Evolutionary conservation across 2,888 invertebrate genomes (phyloP).

Genomic region (Hofmannophila pseudospretella): DNA sequence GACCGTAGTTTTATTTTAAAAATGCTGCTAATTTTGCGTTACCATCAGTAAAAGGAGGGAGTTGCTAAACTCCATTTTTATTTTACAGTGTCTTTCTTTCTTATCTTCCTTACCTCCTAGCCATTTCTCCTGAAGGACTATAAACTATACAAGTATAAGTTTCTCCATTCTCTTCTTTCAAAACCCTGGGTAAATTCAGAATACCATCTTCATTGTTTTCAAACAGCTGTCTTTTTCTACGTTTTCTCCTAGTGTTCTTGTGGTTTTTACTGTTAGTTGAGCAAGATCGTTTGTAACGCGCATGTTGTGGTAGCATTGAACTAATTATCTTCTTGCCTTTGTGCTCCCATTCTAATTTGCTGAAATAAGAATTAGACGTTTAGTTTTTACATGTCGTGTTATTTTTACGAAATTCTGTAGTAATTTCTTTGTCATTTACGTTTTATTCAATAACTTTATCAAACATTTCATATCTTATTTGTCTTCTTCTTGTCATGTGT

Average conservation of each 20-base stretch:
- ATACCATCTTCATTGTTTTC: constrained; percentile 73
- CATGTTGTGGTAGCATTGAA: constrained; percentile 48
- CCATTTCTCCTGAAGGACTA: constrained; percentile 86
- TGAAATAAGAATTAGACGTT: constrained; percentile 24
- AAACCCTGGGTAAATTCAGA: constrained; percentile 77
- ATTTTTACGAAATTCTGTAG: no score
- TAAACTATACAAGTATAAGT: constrained; percentile 88
- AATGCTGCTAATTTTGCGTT: no score
- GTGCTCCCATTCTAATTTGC: constrained; percentile 71
- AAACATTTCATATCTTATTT: no score
- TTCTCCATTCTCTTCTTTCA: constrained; percentile 83
- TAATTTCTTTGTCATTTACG: no score
- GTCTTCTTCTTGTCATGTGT: no score
- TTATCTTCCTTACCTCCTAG: constrained; percentile 79
- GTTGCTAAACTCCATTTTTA: no score
- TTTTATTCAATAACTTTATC: no score
- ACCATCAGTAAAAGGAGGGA: no score
- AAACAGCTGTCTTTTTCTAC: constrained; percentile 53
- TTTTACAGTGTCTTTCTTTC: no score
- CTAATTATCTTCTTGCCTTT: constrained; percentile 60
- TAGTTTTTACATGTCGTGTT: no score
- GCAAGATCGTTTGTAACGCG: constrained; percentile 51
- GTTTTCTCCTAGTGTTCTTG: constrained; percentile 30
- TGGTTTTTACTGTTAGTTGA: constrained; percentile 19
- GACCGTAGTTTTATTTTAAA: no score